Evolutionary conservation across 2,888 invertebrate species (phyloP).

Genomic region (Carabus problematicus): DNA sequence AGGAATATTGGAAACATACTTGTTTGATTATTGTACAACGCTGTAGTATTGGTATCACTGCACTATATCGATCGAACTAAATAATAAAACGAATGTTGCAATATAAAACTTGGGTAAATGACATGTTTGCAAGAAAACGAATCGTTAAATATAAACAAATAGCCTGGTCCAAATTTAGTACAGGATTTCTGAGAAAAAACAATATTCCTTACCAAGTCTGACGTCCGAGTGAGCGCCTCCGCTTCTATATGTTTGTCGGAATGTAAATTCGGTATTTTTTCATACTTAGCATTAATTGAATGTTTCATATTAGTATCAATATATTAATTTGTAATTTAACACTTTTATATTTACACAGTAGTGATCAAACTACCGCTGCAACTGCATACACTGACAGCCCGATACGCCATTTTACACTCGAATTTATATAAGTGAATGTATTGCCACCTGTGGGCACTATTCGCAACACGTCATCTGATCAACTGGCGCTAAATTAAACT

Average conservation of each 20-base stretch:
- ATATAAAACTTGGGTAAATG: neutral
- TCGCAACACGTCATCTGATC: constrained; percentile 5
- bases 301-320: constrained; percentile 54
- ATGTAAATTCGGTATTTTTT: constrained; percentile 56
- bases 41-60: constrained; percentile 23
- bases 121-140: neutral
- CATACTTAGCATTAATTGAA: constrained; percentile 57
- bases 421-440: constrained; percentile 22
- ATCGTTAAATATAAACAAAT: neutral
- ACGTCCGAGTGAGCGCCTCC: constrained; percentile 48
- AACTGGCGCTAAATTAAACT: constrained; percentile 8
- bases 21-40: constrained; percentile 1
- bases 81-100: neutral
- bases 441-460: constrained; percentile 37
- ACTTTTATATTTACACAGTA: constrained; percentile 36
- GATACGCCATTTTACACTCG: constrained; percentile 34
- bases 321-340: constrained; percentile 26
- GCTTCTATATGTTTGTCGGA: constrained; percentile 53
- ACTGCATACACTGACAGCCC: constrained; percentile 26
- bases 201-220: constrained; percentile 50
- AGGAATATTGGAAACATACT: no score
- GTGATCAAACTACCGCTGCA: constrained; percentile 22
- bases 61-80: constrained; percentile 5
- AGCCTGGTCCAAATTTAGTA: no score
- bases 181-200: no score